phyloP scores from a whole-genome alignment of 2,113 vertebrate species.

The Glareola pratincola region DNA sequence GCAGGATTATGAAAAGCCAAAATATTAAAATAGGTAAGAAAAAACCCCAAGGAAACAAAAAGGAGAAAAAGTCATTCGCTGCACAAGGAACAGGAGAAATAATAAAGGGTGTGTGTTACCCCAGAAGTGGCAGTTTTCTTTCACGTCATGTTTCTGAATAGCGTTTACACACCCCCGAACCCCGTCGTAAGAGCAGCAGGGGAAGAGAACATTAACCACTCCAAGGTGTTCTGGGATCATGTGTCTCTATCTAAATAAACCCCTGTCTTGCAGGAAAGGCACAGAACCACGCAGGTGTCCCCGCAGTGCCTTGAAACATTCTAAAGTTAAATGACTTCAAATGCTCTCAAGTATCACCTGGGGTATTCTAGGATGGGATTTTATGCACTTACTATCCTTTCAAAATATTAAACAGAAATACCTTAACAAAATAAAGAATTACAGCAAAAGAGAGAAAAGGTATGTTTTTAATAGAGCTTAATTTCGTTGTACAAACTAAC shows the following conservation, averaged over 20 bases:
- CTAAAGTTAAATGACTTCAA: rapidly evolving
- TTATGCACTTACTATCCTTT: rapidly evolving
- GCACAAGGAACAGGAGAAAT: rapidly evolving
- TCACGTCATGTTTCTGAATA: not conserved
- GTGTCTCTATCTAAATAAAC: rapidly evolving
- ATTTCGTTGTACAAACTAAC: not conserved
- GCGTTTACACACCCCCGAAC: too few relatives aligned
- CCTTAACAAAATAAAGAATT: not conserved
- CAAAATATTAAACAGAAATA: not conserved
- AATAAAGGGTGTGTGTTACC: rapidly evolving
- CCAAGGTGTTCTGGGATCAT: not conserved
- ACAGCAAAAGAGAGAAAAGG: not conserved
- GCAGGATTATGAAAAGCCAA: not conserved
- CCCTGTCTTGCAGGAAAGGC: not conserved
- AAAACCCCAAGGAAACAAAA: not conserved
- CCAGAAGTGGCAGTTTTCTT: rapidly evolving
- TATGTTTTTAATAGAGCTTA: not conserved
- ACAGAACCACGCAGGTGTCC: rapidly evolving
- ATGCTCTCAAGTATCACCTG: rapidly evolving
- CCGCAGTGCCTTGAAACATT: rapidly evolving
- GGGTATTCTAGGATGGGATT: rapidly evolving
- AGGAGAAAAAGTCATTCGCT: rapidly evolving
- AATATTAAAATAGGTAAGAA: not conserved
- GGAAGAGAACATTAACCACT: rapidly evolving
- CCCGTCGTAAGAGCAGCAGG: rapidly evolving